phyloP scores from a whole-genome alignment of 1,140 invertebrate genomes.

The Batillaria attramentaria region DNA sequence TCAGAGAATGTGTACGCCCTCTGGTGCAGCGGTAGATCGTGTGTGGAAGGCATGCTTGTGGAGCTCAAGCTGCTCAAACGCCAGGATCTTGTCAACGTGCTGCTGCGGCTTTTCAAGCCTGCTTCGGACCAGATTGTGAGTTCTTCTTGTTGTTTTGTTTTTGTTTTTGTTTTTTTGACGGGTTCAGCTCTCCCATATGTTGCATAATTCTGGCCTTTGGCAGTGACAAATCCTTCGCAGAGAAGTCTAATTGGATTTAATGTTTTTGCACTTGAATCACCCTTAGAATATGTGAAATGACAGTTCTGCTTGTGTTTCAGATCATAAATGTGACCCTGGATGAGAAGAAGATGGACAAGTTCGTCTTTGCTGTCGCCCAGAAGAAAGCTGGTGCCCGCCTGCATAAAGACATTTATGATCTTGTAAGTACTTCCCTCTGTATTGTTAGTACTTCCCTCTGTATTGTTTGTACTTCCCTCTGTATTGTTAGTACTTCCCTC shows the following conservation, averaged over 20 bases:
- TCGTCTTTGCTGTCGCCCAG: slow-evolving; percentile 92
- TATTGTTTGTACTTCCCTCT: background rate
- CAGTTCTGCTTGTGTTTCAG: slow-evolving; percentile 60
- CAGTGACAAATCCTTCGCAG: background rate
- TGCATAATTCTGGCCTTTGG: background rate
- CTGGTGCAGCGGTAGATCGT: slow-evolving; percentile 95
- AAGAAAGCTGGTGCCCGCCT: slow-evolving; percentile 90
- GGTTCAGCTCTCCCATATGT: background rate
- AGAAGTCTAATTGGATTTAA: slow-evolving; percentile 1
- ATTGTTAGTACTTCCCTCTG: background rate
- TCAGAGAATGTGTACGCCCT: slow-evolving; percentile 95
- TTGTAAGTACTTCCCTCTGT: slow-evolving; percentile 76
- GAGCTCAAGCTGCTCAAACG: slow-evolving; percentile 96
- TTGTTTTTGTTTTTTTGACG: no score
- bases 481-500: no score
- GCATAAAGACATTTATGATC: slow-evolving; percentile 93
- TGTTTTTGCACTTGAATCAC: no score
- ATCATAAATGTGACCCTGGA: slow-evolving; percentile 86
- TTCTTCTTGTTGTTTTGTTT: slow-evolving; percentile 8
- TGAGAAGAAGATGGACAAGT: slow-evolving; percentile 88
- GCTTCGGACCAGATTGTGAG: slow-evolving; percentile 85
- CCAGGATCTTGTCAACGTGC: slow-evolving; percentile 93
- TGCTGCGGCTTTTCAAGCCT: slow-evolving; percentile 89
- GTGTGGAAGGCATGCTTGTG: slow-evolving; percentile 96
- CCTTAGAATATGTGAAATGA: background rate